A percentile compares a stretch with the other conserved stretches of the same genome.
phyloP scores from a whole-genome alignment of 1,140 invertebrate species.

The Drosophila pectinifera region DNA sequence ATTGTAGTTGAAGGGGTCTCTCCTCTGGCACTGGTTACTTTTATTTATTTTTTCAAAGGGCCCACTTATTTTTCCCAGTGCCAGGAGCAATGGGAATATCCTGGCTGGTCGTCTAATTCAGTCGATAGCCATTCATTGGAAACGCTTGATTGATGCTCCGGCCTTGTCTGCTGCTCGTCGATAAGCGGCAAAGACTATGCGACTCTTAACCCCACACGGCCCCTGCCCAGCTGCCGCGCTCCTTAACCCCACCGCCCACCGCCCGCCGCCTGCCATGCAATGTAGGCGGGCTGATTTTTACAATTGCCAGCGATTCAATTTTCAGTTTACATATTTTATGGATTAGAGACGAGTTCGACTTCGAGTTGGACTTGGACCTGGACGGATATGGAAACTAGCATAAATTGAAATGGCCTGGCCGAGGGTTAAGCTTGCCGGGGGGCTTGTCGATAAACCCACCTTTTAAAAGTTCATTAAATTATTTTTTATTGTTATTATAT shows the following conservation, averaged over 20 bases:
- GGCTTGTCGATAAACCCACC: not conserved
- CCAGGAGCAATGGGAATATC: slow-evolving; percentile 2
- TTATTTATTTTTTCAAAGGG: too few relatives aligned
- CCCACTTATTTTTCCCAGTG: not conserved
- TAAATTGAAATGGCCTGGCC: slow-evolving; percentile 35
- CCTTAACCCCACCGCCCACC: slow-evolving; percentile 2
- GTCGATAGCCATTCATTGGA: slow-evolving; percentile 83
- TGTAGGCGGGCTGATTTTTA: slow-evolving; percentile 47
- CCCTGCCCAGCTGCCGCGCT: slow-evolving; percentile 10
- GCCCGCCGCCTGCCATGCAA: too few relatives aligned
- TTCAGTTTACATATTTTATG: slow-evolving; percentile 76
- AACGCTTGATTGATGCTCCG: slow-evolving; percentile 80
- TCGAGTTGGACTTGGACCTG: slow-evolving; percentile 25
- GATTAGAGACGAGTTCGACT: slow-evolving; percentile 44
- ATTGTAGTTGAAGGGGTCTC: too few relatives aligned
- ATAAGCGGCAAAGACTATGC: slow-evolving; percentile 69
- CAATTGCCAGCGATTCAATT: slow-evolving; percentile 64
- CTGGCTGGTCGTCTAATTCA: slow-evolving; percentile 73
- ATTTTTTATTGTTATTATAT: too few relatives aligned
- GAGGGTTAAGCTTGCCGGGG: slow-evolving; percentile 7
- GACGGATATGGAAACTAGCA: slow-evolving; percentile 54
- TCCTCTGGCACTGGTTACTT: too few relatives aligned
- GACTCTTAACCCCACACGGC: slow-evolving; percentile 8
- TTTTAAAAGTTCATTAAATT: not conserved
- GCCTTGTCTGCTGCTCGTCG: slow-evolving; percentile 69